Base-by-base conservation (phyloP, 30 jellyfish, hydroid and myxozoan species). In the Pseudorhiza aurosa region DNA sequence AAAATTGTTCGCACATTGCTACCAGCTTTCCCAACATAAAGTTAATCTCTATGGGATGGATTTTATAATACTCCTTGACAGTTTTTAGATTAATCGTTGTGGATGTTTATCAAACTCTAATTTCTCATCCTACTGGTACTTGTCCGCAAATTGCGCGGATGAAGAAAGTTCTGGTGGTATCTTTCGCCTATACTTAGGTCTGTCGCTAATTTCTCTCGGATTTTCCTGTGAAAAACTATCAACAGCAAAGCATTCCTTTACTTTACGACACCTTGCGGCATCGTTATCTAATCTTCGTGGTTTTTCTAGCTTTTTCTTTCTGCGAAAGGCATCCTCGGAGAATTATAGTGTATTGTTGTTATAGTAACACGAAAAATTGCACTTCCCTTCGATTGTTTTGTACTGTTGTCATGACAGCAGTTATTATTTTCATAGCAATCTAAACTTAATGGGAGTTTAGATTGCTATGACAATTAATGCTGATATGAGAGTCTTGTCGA, bases 21-120 rank as follows among this genome's bases (percentile, higher is more conserved):
- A 25, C 85, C 85, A 26, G 85, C 85, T 53, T 72, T 25, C 33
- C 73, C 9, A 18, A 72, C 72, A 71, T 65, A 0, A 2, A 1
- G 1, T 2, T 65, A 31, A 65, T 65, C 64, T 65, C 81, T 64
- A 65, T 32, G 4, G 31, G 64, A 37, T 30, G 39, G 35, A 62
- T 64, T 40, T 33, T 65, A 64, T 65, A 65, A 37, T 65, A 65
- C 0, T 65, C 81, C 15, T 32, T 32, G 42, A 8, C 31, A 29
- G 76, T 27, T 62, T 62, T 62, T 21, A 62, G 55, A 62, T 7
- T 10, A 53, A 17, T 53, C 29, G 9, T 25, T 53, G 22, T 53
- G 22, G 55, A 42, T 42, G 55, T 17, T 42, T 9, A 42, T 42
- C 55, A 42, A 42, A 17, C 55, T 42, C 55, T 42, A 42, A 42